These are phyloP conservation scores for Pocillopora damicornis DNA, from an alignment of 64 coral and sea anemone genomes.

Conservation along the genomic window DNA sequence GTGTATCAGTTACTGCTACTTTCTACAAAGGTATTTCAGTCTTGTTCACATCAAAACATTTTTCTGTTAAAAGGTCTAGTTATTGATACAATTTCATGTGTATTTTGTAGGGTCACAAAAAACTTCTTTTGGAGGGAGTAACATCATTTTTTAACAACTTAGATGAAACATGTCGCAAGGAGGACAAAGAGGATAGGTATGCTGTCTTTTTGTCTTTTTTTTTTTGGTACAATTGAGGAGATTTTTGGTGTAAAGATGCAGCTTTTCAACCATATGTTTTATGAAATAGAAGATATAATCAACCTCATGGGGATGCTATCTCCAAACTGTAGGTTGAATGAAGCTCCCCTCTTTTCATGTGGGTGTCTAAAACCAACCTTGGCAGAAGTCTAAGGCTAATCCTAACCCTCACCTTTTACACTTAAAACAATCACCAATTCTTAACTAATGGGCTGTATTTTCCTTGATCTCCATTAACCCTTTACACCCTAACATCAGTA, in stretches of 20 bases:
- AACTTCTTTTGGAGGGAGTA: constrained; percentile 69
- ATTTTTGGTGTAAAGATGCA: not conserved
- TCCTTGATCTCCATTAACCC: too few species aligned
- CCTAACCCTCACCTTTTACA: not conserved
- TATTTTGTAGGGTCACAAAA: constrained; percentile 74
- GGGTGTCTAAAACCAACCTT: too few species aligned
- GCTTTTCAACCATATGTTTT: not conserved
- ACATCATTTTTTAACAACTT: constrained; percentile 78
- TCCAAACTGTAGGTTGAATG: too few species aligned
- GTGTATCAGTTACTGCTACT: constrained; percentile 80
- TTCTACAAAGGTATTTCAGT: constrained; percentile 61
- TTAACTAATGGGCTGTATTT: too few species aligned
- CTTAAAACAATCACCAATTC: not conserved
- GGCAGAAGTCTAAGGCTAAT: not conserved
- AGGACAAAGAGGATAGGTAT: constrained; percentile 52
- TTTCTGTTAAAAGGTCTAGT: not conserved
- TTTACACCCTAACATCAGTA: too few species aligned
- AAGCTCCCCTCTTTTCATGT: too few species aligned
- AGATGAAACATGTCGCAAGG: constrained; percentile 69
- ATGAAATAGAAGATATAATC: too few species aligned
- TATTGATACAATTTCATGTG: not conserved
- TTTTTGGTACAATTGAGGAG: not conserved
- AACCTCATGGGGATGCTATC: too few species aligned
- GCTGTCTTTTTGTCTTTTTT: not conserved
- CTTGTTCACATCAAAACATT: not conserved